phyloP scores from a whole-genome alignment of 1,140 invertebrate genomes.

The Saccostrea glomerata region DNA sequence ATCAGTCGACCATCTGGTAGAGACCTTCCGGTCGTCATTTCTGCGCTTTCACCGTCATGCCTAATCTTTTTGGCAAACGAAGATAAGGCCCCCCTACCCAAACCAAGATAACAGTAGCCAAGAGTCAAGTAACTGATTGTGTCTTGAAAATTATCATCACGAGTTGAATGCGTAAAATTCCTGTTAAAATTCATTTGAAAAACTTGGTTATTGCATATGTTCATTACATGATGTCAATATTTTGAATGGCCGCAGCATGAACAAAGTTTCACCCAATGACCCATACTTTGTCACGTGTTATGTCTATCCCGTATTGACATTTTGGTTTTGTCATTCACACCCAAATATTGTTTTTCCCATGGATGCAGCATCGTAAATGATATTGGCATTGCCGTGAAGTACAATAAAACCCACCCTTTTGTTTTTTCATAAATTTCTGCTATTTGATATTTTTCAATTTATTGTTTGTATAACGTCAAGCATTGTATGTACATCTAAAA shows the following conservation, averaged over 20 bases:
- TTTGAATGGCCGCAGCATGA: background rate
- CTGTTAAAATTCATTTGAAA: background rate
- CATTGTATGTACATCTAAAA: no score
- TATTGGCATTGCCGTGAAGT: background rate
- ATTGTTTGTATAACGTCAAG: no score
- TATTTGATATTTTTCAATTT: background rate
- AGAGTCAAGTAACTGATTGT: background rate
- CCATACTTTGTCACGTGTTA: background rate
- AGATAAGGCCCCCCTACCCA: constrained; percentile 26
- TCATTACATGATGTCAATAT: background rate
- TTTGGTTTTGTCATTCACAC: background rate
- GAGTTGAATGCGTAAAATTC: background rate
- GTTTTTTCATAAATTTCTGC: background rate
- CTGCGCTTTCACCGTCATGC: constrained; percentile 7
- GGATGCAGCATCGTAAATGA: background rate
- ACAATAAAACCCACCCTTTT: background rate
- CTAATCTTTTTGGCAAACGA: constrained; percentile 25
- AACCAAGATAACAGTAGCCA: background rate
- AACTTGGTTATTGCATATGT: background rate
- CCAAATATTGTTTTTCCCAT: constrained; percentile 10
- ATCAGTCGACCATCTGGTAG: background rate
- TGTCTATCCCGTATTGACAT: background rate
- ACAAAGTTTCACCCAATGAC: background rate
- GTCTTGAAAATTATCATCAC: background rate
- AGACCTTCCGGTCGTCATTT: background rate